Base-by-base conservation (phyloP, 2,888 invertebrate species). In the Drosophila tripunctata region DNA sequence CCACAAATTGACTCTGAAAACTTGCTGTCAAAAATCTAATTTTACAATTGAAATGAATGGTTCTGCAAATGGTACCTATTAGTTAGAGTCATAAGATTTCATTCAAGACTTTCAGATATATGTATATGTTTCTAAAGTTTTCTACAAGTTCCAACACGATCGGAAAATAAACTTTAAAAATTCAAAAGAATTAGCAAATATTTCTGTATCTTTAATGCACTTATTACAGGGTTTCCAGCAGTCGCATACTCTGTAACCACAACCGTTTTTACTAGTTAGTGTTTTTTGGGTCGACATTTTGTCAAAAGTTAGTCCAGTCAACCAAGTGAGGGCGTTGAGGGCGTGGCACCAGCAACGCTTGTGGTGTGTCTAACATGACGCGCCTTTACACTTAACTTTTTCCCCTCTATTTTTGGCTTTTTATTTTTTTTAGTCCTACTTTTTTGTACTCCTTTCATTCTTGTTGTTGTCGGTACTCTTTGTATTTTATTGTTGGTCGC, bases 341-440 rank as follows among this genome's bases (percentile, higher is more conserved):
- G 54, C 66, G 58, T 56, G 67, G 47, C 61, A 45, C 7, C 22
- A 27, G 40, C 21, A 30, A n/a, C 63, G 52, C 65, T 60, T 80
- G 81, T 56, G 85, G 81, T 75, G 75, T 81, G 75, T 77, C 85
- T 72, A 75, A 79, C 82, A 81, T 65, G 79, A 85, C 85, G 82
- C 85, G 81, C 85, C 85, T 81, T 82, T 82, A 81, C 82, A 85
- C 79, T 85, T 82, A 81, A 81, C 78, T 84, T 76, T 74, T 38
- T 50, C 10, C 17, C 4, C 14, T 6, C 14, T 14, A 12, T 12
- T 12, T 22, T 41, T 24, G 4, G 4, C 10, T 31, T 31, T 38
- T 31, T 27, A 14, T 48, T 35, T 47, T 21, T 45, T 22, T 0
- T 10, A 4, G 17, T 4, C 10, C 12, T 15, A 40, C 15, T 21